Conservation (phyloP, 2,797 vertebrate genomes). For the Labroides dimidiatus region DNA sequence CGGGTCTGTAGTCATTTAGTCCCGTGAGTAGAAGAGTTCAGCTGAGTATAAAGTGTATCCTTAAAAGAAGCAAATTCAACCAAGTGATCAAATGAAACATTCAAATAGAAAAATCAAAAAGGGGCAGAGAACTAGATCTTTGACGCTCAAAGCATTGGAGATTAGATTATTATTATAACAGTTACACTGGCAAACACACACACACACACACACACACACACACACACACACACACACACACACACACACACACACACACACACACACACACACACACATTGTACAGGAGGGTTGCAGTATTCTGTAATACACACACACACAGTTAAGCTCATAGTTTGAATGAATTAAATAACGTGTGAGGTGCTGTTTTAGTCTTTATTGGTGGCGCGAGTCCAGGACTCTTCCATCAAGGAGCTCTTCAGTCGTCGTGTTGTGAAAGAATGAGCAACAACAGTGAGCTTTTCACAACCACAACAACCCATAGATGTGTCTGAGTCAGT, state of each 20-base stretch:
- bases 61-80: not conserved
- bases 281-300: too few species aligned
- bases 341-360: not conserved
- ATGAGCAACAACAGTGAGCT: constrained; percentile 6
- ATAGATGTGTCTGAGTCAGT: constrained; percentile 5
- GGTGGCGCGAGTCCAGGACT: not conserved
- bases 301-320: not conserved
- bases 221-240: not conserved
- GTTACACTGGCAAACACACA: not conserved
- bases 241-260: not conserved
- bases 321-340: not conserved
- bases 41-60: not conserved
- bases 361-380: not conserved
- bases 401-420: not conserved
- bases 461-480: too few species aligned
- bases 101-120: not conserved
- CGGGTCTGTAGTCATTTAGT: not conserved
- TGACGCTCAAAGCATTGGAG: not conserved
- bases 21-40: not conserved
- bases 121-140: not conserved
- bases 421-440: not conserved
- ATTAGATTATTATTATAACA: not conserved
- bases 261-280: not conserved
- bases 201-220: not conserved
- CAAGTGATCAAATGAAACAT: not conserved